phyloP scores from a whole-genome alignment of 2,888 invertebrate genomes.

The Euzophera pinguis region DNA sequence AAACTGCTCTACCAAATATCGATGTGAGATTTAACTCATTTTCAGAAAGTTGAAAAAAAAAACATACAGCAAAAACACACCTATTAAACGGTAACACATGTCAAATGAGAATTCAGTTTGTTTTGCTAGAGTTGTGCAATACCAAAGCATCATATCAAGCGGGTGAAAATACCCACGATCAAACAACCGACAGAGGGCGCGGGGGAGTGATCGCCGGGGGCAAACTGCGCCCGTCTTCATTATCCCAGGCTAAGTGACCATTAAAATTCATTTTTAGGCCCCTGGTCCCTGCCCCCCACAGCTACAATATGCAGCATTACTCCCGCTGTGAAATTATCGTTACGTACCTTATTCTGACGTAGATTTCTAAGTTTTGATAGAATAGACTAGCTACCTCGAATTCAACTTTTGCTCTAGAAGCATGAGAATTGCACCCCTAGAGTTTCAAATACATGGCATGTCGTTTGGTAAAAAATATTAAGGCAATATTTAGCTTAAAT shows the following conservation, averaged over 20 bases:
- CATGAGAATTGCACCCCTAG: too few relatives aligned
- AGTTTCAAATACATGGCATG: too few relatives aligned
- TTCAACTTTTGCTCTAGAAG: too few relatives aligned
- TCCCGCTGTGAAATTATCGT: constrained; percentile 5
- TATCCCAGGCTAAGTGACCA: constrained; percentile 60
- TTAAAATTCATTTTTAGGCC: constrained; percentile 69
- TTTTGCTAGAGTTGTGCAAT: background rate
- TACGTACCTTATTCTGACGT: background rate
- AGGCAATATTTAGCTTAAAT: too few relatives aligned
- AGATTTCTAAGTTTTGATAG: background rate
- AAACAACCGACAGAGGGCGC: constrained; percentile 5
- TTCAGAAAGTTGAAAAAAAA: too few relatives aligned
- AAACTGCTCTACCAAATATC: too few relatives aligned
- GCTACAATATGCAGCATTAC: constrained; percentile 11
- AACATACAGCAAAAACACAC: background rate
- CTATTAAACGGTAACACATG: background rate
- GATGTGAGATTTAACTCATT: too few relatives aligned
- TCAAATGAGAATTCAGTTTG: constrained; percentile 4
- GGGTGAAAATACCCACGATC: constrained; percentile 3
- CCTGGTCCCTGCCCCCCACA: constrained; percentile 24
- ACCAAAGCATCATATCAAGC: background rate
- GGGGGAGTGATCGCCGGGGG: constrained; percentile 35
- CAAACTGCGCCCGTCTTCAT: constrained; percentile 48
- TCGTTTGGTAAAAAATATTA: too few relatives aligned
- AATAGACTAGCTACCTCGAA: too few relatives aligned